Evolutionary conservation across 2,888 invertebrate genomes (phyloP), one percentile per base, ranked within the genome.

Genomic region (Cryptosula pallasiana): DNA sequence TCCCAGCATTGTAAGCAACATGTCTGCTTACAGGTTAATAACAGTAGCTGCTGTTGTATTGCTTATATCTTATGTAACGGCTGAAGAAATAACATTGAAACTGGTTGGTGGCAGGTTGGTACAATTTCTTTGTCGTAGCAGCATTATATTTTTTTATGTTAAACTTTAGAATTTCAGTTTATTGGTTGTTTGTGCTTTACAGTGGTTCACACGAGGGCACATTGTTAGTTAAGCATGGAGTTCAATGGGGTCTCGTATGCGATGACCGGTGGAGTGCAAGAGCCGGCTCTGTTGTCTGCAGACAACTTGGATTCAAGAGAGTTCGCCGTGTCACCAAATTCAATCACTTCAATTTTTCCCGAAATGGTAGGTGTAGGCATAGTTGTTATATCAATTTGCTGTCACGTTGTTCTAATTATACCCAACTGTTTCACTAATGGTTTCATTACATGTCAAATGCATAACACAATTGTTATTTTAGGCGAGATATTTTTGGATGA

Each of bases 401-500:
- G 45, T 45, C 45, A 9, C 45, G 9, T 45, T 13, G 20, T 45
- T 13, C 20, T 45, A 45, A 45, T 45, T 45, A 13, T 9, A 45
- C 9, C 9, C 45, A 45, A 45, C 20, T 20, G 20, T 20, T 45
- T 20, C 9, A 45, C 20, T 9, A 45, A 45, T 45, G 20, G 45
- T 45, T 20, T 45, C 45, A 45, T 20, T 45, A 20, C 9, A 45
- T 45, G 9, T 13, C 45, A 45, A 13, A 45, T 45, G 9, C 45
- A 45, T n/a, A n/a, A n/a, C n/a, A n/a, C n/a, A n/a, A n/a, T n/a
- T n/a, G n/a, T n/a, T n/a, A n/a, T n/a, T n/a, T n/a, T 32, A 63
- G 63, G 27, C n/a, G 36, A 13, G 55, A 70, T 70, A 70, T 54
- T 70, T 23, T 32, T 97, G 90, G 95, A 95, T 80, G 93, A 95